Evolutionary conservation across 37 sponge, comb jelly and placozoan genomes (phyloP), one percentile per base, ranked within the genome.

Genomic region (Beroe ovata): DNA sequence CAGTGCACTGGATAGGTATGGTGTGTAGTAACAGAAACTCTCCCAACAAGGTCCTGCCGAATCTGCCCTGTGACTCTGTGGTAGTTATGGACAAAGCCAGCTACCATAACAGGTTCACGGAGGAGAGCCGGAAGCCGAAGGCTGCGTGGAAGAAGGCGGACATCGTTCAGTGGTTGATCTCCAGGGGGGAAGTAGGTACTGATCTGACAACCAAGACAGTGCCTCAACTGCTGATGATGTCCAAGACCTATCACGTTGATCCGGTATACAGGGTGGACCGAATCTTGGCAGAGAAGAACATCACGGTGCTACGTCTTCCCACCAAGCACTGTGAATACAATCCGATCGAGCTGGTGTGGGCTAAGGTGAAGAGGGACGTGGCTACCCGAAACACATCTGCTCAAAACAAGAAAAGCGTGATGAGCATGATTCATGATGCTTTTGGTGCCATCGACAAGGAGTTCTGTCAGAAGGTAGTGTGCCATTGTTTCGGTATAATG

Each of bases 331-430:
- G 63, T 25, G 63, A 62, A 23, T 62, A 26, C 6, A 62, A 62
- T 16, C 63, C 63, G 8, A 62, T 62, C 6, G 63, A 62, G 29
- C 22, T 62, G 63, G 63, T 62, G 63, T 62, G 63, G 63, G 63
- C 63, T 20, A 25, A 26, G 23, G 63, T 62, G 23, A 62, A 62
- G 29, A 3, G 63, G 63, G 54, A 47, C 11, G 54, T 47, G 11
- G 54, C 54, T 47, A 47, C 6, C 54, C 6, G 11, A 47, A 47
- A 47, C 54, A 47, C 54, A 47, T 47, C 54, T 16, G 54, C 54
- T 47, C 54, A 11, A 47, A 47, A 47, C 54, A 47, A 47, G 11
- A 11, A 47, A 6, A 11, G 11, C 11, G 11, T 47, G 11, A 47
- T 47, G 11, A 6, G 11, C 6, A 47, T 47, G 54, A 47, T 47